Evolutionary conservation across 2,888 invertebrate genomes (phyloP).

Genomic region (Chaetogeoica ovagalla): DNA sequence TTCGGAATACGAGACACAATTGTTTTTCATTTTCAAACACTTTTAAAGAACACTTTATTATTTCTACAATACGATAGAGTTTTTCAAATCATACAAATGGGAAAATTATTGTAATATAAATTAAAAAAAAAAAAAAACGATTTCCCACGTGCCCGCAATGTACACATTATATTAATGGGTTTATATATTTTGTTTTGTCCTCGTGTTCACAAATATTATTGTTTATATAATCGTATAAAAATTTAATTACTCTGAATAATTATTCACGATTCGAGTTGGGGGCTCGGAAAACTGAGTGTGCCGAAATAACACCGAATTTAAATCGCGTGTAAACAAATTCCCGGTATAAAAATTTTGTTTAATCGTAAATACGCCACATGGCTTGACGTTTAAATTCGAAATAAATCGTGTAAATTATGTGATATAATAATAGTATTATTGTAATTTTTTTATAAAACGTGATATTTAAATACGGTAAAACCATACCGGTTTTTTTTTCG

Average conservation of each 20-base stretch:
- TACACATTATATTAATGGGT: neutral
- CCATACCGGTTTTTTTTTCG: too few relatives aligned
- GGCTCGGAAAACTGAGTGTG: conserved; percentile 10
- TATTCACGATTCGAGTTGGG: neutral
- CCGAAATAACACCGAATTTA: neutral
- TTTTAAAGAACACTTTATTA: neutral
- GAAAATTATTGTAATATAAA: neutral
- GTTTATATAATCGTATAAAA: neutral
- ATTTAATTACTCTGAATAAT: conserved; percentile 2
- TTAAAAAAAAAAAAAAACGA: neutral
- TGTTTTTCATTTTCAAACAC: too few relatives aligned
- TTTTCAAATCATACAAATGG: neutral
- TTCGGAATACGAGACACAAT: too few relatives aligned
- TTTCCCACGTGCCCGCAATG: neutral
- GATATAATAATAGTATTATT: too few relatives aligned
- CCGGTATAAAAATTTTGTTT: too few relatives aligned
- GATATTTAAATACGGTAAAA: too few relatives aligned
- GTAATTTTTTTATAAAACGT: too few relatives aligned
- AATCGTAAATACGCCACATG: too few relatives aligned
- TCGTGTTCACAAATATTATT: neutral
- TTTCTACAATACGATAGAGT: neutral
- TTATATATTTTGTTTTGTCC: neutral
- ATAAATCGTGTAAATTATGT: too few relatives aligned
- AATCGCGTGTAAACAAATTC: neutral
- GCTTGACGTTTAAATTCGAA: too few relatives aligned